Evolutionary conservation across 2,113 vertebrate species (phyloP), one percentile per base, ranked within the genome.

Genomic region (Pelmatolapia mariae): DNA sequence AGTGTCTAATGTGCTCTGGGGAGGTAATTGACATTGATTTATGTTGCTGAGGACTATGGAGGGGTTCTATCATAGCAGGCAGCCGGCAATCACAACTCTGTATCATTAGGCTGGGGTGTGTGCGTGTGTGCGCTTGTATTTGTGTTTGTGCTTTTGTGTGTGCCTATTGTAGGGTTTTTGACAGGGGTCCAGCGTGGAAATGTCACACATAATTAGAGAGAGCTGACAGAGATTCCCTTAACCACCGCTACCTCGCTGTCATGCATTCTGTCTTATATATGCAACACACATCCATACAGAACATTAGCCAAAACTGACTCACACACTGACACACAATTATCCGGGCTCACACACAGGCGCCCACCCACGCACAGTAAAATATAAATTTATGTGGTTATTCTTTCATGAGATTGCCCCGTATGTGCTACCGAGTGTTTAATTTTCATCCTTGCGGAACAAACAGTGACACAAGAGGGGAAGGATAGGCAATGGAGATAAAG

Each of bases 1-100:
- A 94, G 94, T 94, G 95, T 94, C 92, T 95, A 94, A 94, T 94
- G 94, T 93, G 94, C 95, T 95, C 95, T 95, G 91, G 95, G 94
- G 95, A 95, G 95, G 93, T 95, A 95, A 96, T 95, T 96, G 95
- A 96, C 95, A 95, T 96, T 96, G 95, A 96, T 96, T 95, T 95
- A 96, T 96, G 93, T 95, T 93, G 92, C 81, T 33, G 92, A 94
- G 91, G 91, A 92, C 93, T 89, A 91, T 94, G 93, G 93, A 93
- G 91, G 91, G 93, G 91, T 93, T 94, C 92, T 93, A 94, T 92
- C 95, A 95, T 95, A 94, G 93, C 92, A 92, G 95, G 93, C 95
- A 95, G 93, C 92, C 94, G 43, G 93, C 93, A 95, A 96, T 95
- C 95, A 95, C 93, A 94, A 93, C 90, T 91, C 85, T 92, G 94